A percentile compares a stretch with the other conserved stretches of the same genome.
phyloP scores from a whole-genome alignment of 2,888 invertebrate species.

The Capitulum mitella region DNA sequence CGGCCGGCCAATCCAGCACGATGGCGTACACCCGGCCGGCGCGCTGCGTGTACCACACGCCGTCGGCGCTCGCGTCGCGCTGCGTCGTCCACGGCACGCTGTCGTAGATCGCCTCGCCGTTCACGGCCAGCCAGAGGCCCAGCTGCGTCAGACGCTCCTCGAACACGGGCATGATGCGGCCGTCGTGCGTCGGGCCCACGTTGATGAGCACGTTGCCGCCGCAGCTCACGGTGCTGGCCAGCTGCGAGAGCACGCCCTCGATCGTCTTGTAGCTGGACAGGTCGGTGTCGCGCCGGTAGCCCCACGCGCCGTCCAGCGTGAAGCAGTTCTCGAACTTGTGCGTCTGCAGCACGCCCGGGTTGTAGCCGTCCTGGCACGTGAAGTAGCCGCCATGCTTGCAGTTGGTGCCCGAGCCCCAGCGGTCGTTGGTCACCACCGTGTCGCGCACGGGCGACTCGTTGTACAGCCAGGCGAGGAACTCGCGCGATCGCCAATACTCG shows the following conservation, averaged over 20 bases:
- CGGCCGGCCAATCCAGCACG: conserved; percentile 33
- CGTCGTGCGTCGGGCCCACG: conserved; percentile 81
- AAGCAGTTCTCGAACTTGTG: conserved; percentile 97
- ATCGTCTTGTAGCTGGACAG: conserved; percentile 58
- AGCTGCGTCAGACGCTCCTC: conserved; percentile 71
- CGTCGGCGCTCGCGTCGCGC: conserved; percentile 57
- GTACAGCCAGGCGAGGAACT: conserved; percentile 84
- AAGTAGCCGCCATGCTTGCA: conserved; percentile 85
- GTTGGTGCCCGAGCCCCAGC: conserved; percentile 74
- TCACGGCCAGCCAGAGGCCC: conserved; percentile 68
- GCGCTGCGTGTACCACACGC: conserved; percentile 38
- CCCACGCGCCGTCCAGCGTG: conserved; percentile 88
- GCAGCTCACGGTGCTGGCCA: conserved; percentile 71
- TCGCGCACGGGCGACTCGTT: conserved; percentile 84
- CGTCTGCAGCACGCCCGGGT: conserved; percentile 67
- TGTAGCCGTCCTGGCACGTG: conserved; percentile 62
- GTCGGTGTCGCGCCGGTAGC: conserved; percentile 64
- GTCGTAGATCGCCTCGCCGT: conserved; percentile 62
- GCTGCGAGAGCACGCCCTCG: conserved; percentile 57
- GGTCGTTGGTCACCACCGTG: conserved; percentile 82
- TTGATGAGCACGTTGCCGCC: conserved; percentile 80
- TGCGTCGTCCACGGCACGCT: conserved; percentile 49
- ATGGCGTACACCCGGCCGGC: conserved; percentile 33
- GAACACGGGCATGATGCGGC: conserved; percentile 73
- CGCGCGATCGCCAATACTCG: conserved; percentile 72